phyloP scores from a whole-genome alignment of 1,140 invertebrate species.

The Achatina immaculata region DNA sequence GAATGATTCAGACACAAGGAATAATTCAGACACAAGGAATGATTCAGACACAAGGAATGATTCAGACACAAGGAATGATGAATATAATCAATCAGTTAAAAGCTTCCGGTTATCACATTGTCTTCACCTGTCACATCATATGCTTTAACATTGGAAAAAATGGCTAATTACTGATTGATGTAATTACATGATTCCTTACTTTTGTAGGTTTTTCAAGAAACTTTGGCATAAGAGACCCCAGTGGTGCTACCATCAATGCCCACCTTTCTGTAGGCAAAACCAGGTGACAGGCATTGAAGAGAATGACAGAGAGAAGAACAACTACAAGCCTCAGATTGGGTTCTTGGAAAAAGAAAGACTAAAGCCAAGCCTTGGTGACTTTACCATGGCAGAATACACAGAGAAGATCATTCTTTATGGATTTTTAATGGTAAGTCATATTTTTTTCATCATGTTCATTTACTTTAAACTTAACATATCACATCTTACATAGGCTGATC shows the following conservation, averaged over 20 bases:
- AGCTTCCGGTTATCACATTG: too few species aligned
- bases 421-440: conserved; percentile 69
- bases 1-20: too few species aligned
- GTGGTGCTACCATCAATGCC: conserved; percentile 42
- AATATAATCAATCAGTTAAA: too few species aligned
- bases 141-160: too few species aligned
- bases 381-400: conserved; percentile 71
- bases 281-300: conserved; percentile 29
- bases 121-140: too few species aligned
- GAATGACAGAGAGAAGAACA: neutral
- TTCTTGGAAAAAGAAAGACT: conserved; percentile 63
- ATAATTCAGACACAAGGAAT: too few species aligned
- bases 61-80: too few species aligned
- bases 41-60: too few species aligned
- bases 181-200: too few species aligned
- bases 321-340: conserved; percentile 23
- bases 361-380: conserved; percentile 69
- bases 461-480: neutral
- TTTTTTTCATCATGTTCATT: neutral
- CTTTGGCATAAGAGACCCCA: conserved; percentile 49
- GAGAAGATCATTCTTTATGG: conserved; percentile 73
- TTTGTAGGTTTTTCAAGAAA: conserved; percentile 55
- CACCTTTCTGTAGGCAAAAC: conserved; percentile 11
- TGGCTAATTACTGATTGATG: too few species aligned
- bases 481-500: too few species aligned